These are phyloP conservation scores for Cephus pulcher DNA, from an alignment of 2,888 invertebrate genomes.

Conservation along the genomic window DNA sequence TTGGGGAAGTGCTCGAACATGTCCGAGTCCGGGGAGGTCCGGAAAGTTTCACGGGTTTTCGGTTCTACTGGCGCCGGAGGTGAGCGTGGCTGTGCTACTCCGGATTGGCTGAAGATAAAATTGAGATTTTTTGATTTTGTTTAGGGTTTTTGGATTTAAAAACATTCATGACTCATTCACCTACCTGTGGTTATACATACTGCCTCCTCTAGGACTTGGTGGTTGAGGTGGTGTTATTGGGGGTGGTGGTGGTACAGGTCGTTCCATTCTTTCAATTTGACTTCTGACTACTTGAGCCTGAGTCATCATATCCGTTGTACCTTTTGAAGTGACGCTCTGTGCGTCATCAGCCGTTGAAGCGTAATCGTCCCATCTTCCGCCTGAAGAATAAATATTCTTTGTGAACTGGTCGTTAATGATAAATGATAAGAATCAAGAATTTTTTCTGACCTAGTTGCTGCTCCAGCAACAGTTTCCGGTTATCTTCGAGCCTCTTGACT, in stretches of 20 bases:
- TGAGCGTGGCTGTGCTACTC: slow-evolving; percentile 72
- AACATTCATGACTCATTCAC: background rate
- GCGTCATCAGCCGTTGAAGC: slow-evolving; percentile 62
- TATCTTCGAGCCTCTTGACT: slow-evolving; percentile 86
- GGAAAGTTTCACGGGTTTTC: slow-evolving; percentile 58
- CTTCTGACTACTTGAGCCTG: slow-evolving; percentile 66
- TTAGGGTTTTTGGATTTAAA: background rate
- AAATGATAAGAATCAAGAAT: background rate
- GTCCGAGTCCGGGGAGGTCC: slow-evolving; percentile 61
- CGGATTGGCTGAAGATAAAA: slow-evolving; percentile 58
- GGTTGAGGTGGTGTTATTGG: slow-evolving; percentile 69
- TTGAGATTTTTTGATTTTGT: background rate
- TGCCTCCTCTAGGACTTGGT: slow-evolving; percentile 66
- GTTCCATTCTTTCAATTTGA: slow-evolving; percentile 74
- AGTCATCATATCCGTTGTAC: slow-evolving; percentile 65
- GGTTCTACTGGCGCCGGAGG: slow-evolving; percentile 78
- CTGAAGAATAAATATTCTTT: slow-evolving; percentile 30
- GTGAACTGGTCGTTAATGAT: background rate
- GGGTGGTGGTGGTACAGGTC: slow-evolving; percentile 69
- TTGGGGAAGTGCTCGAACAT: slow-evolving; percentile 59
- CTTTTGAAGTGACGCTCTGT: slow-evolving; percentile 63
- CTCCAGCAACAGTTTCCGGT: slow-evolving; percentile 85
- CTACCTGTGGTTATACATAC: slow-evolving; percentile 67
- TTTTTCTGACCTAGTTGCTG: slow-evolving; percentile 77
- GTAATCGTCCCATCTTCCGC: slow-evolving; percentile 65